Conservation (phyloP, 1,140 invertebrate species). For the Drosophila murphyi region DNA sequence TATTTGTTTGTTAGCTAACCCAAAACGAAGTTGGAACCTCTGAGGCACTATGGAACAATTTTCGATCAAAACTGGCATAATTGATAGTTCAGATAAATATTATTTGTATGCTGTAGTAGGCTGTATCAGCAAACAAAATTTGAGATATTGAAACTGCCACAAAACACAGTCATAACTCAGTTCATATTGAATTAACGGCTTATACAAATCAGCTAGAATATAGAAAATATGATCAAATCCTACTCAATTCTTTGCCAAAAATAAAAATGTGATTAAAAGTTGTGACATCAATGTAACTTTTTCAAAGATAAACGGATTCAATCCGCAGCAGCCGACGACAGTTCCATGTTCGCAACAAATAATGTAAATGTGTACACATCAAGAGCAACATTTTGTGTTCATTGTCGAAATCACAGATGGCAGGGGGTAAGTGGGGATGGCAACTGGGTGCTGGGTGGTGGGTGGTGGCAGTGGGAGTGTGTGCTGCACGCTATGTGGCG, state of each 20-base stretch:
- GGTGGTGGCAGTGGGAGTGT: background rate
- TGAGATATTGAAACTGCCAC: too few species aligned
- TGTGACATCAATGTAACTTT: background rate
- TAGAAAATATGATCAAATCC: too few species aligned
- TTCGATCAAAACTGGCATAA: background rate
- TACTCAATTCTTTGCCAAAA: too few species aligned
- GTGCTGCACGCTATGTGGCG: background rate
- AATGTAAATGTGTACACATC: background rate
- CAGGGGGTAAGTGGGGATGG: background rate
- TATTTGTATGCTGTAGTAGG: background rate
- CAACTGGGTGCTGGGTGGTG: too few species aligned
- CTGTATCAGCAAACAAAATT: too few species aligned
- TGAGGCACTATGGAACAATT: background rate
- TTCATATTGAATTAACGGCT: too few species aligned
- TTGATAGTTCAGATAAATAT: background rate
- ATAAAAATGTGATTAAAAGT: background rate
- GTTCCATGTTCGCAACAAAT: background rate
- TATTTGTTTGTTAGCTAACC: too few species aligned
- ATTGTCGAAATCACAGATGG: constrained; percentile 1
- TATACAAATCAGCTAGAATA: too few species aligned
- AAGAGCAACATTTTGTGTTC: constrained; percentile 7
- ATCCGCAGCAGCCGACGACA: background rate
- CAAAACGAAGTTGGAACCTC: background rate
- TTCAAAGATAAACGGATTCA: constrained; percentile 1
- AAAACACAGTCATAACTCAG: too few species aligned